Conservation (phyloP, 2,113 vertebrate species). For the Pteronura brasiliensis region DNA sequence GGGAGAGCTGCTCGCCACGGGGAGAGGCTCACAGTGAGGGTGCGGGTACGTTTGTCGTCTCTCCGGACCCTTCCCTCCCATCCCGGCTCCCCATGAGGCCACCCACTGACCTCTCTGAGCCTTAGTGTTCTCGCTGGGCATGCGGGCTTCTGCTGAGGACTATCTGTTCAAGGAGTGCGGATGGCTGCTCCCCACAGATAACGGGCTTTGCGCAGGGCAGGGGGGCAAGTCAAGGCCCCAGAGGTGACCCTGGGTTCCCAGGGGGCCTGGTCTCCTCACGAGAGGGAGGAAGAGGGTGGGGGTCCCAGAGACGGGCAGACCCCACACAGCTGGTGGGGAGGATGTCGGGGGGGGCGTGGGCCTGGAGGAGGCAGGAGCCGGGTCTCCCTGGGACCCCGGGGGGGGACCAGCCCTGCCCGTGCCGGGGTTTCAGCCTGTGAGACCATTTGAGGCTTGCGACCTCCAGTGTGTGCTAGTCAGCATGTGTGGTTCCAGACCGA, state of each 20-base stretch:
- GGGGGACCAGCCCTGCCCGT: not conserved
- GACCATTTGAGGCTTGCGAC: too few species aligned
- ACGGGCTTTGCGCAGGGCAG: not conserved
- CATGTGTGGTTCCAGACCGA: not conserved
- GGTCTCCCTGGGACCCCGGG: accelerated
- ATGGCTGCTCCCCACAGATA: not conserved
- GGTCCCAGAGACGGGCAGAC: not conserved
- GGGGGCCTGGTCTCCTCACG: not conserved
- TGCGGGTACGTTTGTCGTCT: accelerated
- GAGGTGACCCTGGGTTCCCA: not conserved
- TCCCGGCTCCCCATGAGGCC: not conserved
- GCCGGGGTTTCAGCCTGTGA: not conserved
- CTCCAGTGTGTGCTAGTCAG: not conserved
- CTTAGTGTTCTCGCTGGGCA: not conserved
- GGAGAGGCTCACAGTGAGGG: not conserved
- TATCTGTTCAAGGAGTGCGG: not conserved
- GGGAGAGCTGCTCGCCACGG: too few species aligned
- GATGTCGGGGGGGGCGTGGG: not conserved
- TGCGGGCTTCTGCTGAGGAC: not conserved
- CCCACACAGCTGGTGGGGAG: accelerated
- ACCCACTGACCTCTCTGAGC: not conserved
- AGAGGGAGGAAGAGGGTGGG: not conserved
- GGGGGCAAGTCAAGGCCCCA: not conserved
- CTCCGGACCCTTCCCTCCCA: not conserved
- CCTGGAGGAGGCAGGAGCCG: not conserved